Percentiles rank a stretch among this genome's conserved stretches.
phyloP scores from a whole-genome alignment of 1,140 invertebrate species.

The Ceratina japonica region DNA sequence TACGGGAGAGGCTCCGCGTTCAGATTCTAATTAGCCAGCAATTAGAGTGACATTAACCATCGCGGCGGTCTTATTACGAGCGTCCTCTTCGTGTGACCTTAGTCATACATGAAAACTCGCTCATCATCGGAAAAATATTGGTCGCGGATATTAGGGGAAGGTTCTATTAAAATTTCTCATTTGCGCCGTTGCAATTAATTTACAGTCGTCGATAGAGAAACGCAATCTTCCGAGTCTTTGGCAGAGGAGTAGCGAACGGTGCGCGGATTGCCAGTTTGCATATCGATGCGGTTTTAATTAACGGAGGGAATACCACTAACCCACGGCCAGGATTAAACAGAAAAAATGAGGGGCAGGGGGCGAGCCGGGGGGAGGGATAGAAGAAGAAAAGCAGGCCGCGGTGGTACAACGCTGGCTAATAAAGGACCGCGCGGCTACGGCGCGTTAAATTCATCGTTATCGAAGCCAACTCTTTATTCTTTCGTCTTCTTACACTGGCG shows the following conservation, averaged over 20 bases:
- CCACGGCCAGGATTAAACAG: slow-evolving; percentile 7
- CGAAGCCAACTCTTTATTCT: slow-evolving; percentile 44
- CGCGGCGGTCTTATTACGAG: neutral
- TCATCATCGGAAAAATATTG: neutral
- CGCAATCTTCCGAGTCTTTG: neutral
- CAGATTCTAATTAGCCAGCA: neutral
- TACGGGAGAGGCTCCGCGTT: too few relatives aligned
- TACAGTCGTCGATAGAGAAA: neutral
- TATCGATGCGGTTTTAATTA: slow-evolving; percentile 45
- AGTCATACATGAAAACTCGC: neutral
- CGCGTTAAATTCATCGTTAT: slow-evolving; percentile 54
- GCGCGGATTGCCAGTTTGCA: slow-evolving; percentile 13
- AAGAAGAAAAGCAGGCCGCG: neutral
- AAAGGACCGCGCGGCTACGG: neutral
- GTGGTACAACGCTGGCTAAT: neutral
- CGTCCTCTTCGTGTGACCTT: neutral
- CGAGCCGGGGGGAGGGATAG: neutral
- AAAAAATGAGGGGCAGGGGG: neutral
- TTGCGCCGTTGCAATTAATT: neutral
- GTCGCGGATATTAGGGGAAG: too few relatives aligned
- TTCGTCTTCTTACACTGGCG: slow-evolving; percentile 44
- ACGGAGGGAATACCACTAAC: slow-evolving; percentile 25
- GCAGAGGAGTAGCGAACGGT: neutral
- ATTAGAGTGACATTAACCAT: neutral
- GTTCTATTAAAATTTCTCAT: neutral